A percentile compares a stretch with the other conserved stretches of the same genome.
These are phyloP conservation scores for Zeus faber DNA, from an alignment of 2,113 vertebrate species.

Conservation along the genomic window DNA sequence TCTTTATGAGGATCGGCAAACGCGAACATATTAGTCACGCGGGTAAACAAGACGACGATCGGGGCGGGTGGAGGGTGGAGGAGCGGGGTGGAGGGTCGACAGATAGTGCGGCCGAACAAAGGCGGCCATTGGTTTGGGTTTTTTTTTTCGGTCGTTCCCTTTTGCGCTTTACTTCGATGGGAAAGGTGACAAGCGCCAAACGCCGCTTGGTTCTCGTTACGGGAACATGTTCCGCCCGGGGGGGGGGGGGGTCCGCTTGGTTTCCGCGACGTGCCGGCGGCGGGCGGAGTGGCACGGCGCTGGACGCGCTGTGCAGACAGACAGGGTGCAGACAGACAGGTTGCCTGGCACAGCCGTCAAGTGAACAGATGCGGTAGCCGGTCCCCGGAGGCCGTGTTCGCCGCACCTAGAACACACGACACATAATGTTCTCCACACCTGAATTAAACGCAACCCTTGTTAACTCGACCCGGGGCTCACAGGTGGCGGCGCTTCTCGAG, in stretches of 20 bases:
- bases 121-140: background rate
- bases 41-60: slow-evolving; percentile 41
- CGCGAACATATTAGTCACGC: slow-evolving; percentile 59
- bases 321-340: slow-evolving; percentile 74
- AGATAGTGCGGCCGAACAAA: slow-evolving; percentile 19
- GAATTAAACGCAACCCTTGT: slow-evolving; percentile 22
- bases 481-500: background rate
- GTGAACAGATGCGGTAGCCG: slow-evolving; percentile 21
- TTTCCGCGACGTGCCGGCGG: slow-evolving; percentile 3
- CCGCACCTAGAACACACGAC: slow-evolving; percentile 74
- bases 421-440: slow-evolving; percentile 43
- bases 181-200: background rate
- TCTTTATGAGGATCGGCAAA: slow-evolving; percentile 61
- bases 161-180: background rate
- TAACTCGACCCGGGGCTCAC: slow-evolving; percentile 20
- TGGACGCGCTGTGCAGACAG: slow-evolving; percentile 32
- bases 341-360: slow-evolving; percentile 72
- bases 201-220: background rate
- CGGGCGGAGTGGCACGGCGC: background rate
- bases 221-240: background rate
- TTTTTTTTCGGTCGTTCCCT: background rate
- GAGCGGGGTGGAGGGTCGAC: slow-evolving; percentile 27
- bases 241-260: background rate
- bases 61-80: slow-evolving; percentile 11
- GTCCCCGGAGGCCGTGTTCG: slow-evolving; percentile 59